phyloP scores from a whole-genome alignment of 2,888 invertebrate genomes.

The Muschampia plurimacula region DNA sequence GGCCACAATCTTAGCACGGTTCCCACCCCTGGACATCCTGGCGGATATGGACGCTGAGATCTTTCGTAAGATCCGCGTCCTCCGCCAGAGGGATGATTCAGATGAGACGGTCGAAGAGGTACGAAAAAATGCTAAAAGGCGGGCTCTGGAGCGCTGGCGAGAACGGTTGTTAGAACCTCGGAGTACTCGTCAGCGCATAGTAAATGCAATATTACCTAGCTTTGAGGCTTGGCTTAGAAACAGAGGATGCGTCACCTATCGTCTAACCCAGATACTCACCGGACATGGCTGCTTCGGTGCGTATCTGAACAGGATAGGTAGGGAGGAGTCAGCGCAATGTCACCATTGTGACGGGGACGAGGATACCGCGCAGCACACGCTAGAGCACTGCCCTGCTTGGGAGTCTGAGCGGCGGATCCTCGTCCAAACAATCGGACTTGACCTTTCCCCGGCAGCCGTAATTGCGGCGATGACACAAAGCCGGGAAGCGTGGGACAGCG shows the following conservation, averaged over 20 bases:
- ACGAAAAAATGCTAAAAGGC: conserved; percentile 18
- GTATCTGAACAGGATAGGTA: too few relatives aligned
- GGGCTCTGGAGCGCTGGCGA: conserved; percentile 9
- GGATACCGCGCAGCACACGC: too few relatives aligned
- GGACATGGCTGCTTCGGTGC: not conserved
- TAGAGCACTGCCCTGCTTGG: too few relatives aligned
- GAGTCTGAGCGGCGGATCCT: too few relatives aligned
- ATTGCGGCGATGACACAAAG: too few relatives aligned
- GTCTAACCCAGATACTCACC: not conserved
- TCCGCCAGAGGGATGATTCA: conserved; percentile 9
- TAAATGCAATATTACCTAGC: not conserved
- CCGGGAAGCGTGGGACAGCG: too few relatives aligned
- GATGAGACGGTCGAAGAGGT: not conserved
- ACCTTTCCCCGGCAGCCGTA: too few relatives aligned
- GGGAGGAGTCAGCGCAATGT: too few relatives aligned
- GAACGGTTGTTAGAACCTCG: not conserved
- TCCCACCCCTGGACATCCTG: conserved; percentile 41
- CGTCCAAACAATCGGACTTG: too few relatives aligned
- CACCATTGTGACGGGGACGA: too few relatives aligned
- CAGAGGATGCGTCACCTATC: not conserved
- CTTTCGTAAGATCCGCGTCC: conserved; percentile 4
- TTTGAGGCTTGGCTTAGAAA: not conserved
- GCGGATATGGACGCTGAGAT: conserved; percentile 39
- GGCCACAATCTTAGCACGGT: conserved; percentile 37
- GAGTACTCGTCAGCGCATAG: not conserved